Evolutionary conservation across 2,888 invertebrate species (phyloP).

Genomic region (Drosophila flavopinicola): DNA sequence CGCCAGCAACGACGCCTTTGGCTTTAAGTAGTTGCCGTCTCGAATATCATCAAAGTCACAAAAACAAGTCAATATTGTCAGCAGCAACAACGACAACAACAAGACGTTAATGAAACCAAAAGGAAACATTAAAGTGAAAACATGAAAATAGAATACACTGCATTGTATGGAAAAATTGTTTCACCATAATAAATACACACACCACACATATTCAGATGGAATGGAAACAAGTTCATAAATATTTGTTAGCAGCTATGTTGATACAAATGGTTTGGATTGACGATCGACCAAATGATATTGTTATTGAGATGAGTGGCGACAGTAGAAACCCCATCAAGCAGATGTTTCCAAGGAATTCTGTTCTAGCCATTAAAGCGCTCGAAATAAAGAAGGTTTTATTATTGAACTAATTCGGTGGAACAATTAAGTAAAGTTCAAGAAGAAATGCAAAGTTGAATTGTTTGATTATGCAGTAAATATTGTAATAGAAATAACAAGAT

Average conservation of each 20-base stretch:
- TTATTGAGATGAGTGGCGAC: background rate
- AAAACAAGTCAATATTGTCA: constrained; percentile 65
- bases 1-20: constrained; percentile 22
- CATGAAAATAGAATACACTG: constrained; percentile 37
- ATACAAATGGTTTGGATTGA: constrained; percentile 68
- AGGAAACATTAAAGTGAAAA: constrained; percentile 61
- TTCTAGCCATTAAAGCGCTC: background rate
- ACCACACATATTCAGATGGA: constrained; percentile 8
- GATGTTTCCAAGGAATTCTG: constrained; percentile 36
- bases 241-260: constrained; percentile 68
- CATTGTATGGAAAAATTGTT: constrained; percentile 65
- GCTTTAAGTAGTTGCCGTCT: constrained; percentile 31
- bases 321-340: constrained; percentile 6
- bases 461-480: background rate
- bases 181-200: constrained; percentile 61
- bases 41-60: constrained; percentile 38
- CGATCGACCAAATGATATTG: constrained; percentile 33
- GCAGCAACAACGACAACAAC: constrained; percentile 25
- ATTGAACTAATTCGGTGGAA: no score
- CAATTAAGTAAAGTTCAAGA: background rate
- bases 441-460: background rate
- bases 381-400: constrained; percentile 13
- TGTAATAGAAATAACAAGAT: background rate
- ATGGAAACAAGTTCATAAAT: constrained; percentile 70
- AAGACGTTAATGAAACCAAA: constrained; percentile 69